Evolutionary conservation across 2,888 invertebrate genomes (phyloP).

Genomic region (Rhamnusium bicolor): DNA sequence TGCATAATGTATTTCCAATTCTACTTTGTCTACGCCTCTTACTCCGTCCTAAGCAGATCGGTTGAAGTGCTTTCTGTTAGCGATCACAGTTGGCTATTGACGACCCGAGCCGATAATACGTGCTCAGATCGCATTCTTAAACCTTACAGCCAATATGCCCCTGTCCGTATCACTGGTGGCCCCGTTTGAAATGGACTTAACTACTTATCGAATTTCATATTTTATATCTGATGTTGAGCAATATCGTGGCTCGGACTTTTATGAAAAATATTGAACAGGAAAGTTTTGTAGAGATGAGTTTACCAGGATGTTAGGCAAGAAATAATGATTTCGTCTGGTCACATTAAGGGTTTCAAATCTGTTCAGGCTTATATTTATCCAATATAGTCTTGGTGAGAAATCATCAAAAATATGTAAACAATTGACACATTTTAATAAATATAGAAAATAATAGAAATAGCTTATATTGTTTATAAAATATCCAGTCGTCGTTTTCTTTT

Average conservation of each 20-base stretch:
- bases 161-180: slow-evolving; percentile 42
- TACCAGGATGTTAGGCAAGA: not conserved
- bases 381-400: too few relatives aligned
- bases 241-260: slow-evolving; percentile 14
- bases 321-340: too few relatives aligned
- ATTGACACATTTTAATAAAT: too few relatives aligned
- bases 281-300: not conserved
- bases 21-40: not conserved
- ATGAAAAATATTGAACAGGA: slow-evolving; percentile 15
- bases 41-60: slow-evolving; percentile 18
- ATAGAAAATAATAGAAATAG: too few relatives aligned
- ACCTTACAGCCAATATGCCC: slow-evolving; percentile 65
- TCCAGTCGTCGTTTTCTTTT: too few relatives aligned
- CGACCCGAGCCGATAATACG: slow-evolving; percentile 64
- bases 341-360: too few relatives aligned
- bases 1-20: not conserved
- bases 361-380: too few relatives aligned
- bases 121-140: slow-evolving; percentile 63
- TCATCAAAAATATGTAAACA: too few relatives aligned
- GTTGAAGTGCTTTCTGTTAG: slow-evolving; percentile 61
- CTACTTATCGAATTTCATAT: slow-evolving; percentile 42
- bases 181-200: slow-evolving; percentile 43
- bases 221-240: slow-evolving; percentile 8
- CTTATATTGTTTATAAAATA: too few relatives aligned
- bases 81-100: slow-evolving; percentile 62